Conservation (phyloP, 2,888 invertebrate species). For the Pollenia griseotomentosa region DNA sequence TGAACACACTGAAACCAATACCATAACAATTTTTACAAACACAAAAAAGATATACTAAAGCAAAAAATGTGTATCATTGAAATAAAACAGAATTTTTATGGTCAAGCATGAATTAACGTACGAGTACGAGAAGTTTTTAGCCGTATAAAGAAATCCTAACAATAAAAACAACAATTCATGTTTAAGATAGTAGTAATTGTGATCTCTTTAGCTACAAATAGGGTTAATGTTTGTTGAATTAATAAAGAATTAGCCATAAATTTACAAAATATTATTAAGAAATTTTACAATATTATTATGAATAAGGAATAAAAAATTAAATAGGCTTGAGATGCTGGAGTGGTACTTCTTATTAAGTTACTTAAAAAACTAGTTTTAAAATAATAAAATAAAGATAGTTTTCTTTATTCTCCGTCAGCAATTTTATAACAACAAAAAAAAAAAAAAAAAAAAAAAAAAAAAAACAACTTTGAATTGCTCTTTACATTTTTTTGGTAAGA, state of each 20-base stretch:
- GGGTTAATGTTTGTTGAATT: constrained; percentile 55
- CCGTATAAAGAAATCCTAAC: constrained; percentile 51
- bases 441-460: no score
- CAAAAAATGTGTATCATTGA: constrained; percentile 1
- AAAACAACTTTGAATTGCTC: no score
- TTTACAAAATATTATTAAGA: constrained; percentile 22
- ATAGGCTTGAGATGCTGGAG: not conserved
- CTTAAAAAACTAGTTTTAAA: no score
- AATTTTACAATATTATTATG: constrained; percentile 11
- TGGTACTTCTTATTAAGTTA: not conserved
- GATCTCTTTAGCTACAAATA: constrained; percentile 55
- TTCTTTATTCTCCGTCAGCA: no score
- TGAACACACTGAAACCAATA: constrained; percentile 35
- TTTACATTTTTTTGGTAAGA: no score
- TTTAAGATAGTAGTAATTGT: constrained; percentile 35
- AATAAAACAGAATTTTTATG: constrained; percentile 60
- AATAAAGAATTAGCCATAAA: constrained; percentile 40
- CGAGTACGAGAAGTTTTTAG: constrained; percentile 5
- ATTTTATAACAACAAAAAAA: no score
- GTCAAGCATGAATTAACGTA: constrained; percentile 54
- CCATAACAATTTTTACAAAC: constrained; percentile 40
- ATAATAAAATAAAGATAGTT: no score
- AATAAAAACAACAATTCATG: constrained; percentile 28
- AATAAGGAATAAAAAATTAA: not conserved
- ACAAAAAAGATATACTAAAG: not conserved